Base-by-base conservation (phyloP, 2,888 invertebrate genomes). In the Tipula helvola region DNA sequence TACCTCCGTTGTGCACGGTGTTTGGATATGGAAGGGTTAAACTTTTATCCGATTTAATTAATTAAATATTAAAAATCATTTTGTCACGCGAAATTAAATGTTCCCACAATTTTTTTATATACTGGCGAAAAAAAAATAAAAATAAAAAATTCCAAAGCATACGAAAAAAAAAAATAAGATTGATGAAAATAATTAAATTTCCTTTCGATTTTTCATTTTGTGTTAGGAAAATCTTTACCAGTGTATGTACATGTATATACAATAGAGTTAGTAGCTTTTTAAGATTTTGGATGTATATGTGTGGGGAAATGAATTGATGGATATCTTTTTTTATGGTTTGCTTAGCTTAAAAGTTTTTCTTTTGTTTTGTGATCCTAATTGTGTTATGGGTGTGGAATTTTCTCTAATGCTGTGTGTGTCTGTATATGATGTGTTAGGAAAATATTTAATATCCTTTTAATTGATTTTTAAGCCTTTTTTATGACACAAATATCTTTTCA, bases 31-130 rank as follows among this genome's bases (percentile, higher is more conserved):
- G 18, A 71, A 71, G 71, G 71, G 28, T 71, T 71, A 71, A 71
- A 71, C 28, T 71, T 71, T 28, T 57, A 28, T 71, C 28, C 71
- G 71, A 71, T 71, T 71, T 71, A 71, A 3, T 71, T 71, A 71
- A 71, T 71, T 71, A 71, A 71, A 71, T 71, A 71, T 71, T 71
- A 71, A 71, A 71, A 71, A 71, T 71, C 71, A 71, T 71, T 71
- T 71, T 71, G 71, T 71, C 71, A 71, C 71, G 71, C 71, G 71
- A 71, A 71, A 71, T 71, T 71, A 10, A 71, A 71, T 71, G 18
- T 71, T 71, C 28, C 10, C 71, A 71, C 71, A 18, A 18, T 71
- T 71, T 71, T n/a, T 71, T 71, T 28, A 71, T 71, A 10, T 10
- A 28, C 28, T 2, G 28, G 28, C 18, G 16, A 57, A 28, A 28